Evolutionary conservation across 2,888 invertebrate species (phyloP).

Genomic region (Eupelmus urozonus): DNA sequence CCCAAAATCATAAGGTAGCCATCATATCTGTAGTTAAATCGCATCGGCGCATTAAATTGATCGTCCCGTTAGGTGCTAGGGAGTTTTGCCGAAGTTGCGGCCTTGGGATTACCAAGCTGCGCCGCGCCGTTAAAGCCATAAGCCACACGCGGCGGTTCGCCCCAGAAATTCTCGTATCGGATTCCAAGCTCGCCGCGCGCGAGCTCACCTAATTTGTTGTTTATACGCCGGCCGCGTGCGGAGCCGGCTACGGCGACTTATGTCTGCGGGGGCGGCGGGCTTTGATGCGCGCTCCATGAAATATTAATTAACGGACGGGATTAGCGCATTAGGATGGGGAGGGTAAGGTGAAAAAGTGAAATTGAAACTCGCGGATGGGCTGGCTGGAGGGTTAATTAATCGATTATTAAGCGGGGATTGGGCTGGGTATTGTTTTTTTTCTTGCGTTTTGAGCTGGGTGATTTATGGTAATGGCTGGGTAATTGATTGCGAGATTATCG

Average conservation of each 20-base stretch:
- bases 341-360: no score
- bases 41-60: slow-evolving; percentile 51
- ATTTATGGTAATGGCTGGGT: no score
- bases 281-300: slow-evolving; percentile 26
- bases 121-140: slow-evolving; percentile 21
- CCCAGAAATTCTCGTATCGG: slow-evolving; percentile 44
- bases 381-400: background rate
- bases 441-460: no score
- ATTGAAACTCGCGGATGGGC: no score
- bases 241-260: slow-evolving; percentile 10
- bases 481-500: no score
- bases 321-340: no score
- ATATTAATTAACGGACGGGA: slow-evolving; percentile 32
- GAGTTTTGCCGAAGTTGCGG: background rate
- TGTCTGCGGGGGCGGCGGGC: background rate
- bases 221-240: slow-evolving; percentile 28
- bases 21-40: slow-evolving; percentile 30
- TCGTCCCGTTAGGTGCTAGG: background rate
- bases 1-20: no score
- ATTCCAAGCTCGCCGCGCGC: slow-evolving; percentile 38
- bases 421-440: no score
- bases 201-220: slow-evolving; percentile 42
- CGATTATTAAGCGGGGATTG: background rate
- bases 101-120: background rate
- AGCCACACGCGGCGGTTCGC: slow-evolving; percentile 27